phyloP scores from a whole-genome alignment of 2,888 invertebrate genomes.

The Helleia helle region DNA sequence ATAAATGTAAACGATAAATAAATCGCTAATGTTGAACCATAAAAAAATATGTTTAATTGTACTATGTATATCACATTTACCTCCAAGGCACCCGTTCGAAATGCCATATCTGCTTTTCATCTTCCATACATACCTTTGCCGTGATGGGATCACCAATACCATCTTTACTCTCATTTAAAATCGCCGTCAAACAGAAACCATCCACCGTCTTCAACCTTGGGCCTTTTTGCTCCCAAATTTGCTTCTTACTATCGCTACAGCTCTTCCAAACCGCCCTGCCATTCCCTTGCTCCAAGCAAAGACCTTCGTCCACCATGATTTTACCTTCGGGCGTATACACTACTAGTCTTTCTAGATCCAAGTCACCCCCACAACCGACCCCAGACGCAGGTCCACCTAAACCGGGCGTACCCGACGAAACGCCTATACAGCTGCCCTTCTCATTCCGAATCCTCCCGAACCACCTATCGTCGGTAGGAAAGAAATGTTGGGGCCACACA shows the following conservation, averaged over 20 bases:
- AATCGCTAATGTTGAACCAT: too few relatives aligned
- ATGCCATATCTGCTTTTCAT: slow-evolving; percentile 78
- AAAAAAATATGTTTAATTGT: too few relatives aligned
- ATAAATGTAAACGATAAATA: too few relatives aligned
- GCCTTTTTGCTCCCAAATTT: slow-evolving; percentile 78
- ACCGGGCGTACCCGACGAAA: slow-evolving; percentile 68
- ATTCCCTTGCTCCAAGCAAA: slow-evolving; percentile 84
- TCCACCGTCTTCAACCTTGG: slow-evolving; percentile 46
- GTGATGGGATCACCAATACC: slow-evolving; percentile 60
- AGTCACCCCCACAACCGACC: slow-evolving; percentile 75
- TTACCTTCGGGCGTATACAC: slow-evolving; percentile 80
- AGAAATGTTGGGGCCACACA: slow-evolving; percentile 97
- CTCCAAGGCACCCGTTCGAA: slow-evolving; percentile 81
- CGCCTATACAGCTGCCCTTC: slow-evolving; percentile 50
- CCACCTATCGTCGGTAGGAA: slow-evolving; percentile 89
- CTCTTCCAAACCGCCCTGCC: slow-evolving; percentile 80
- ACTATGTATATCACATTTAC: slow-evolving; percentile 33
- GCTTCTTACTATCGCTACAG: slow-evolving; percentile 78
- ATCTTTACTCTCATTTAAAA: slow-evolving; percentile 32
- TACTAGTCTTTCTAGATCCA: slow-evolving; percentile 79
- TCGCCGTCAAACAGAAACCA: slow-evolving; percentile 46
- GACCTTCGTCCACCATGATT: slow-evolving; percentile 90
- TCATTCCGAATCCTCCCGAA: slow-evolving; percentile 87
- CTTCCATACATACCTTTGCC: slow-evolving; percentile 72
- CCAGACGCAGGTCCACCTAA: slow-evolving; percentile 81